These are phyloP conservation scores for Tolmerus cingulatus DNA, from an alignment of 2,888 invertebrate genomes.

Conservation along the genomic window DNA sequence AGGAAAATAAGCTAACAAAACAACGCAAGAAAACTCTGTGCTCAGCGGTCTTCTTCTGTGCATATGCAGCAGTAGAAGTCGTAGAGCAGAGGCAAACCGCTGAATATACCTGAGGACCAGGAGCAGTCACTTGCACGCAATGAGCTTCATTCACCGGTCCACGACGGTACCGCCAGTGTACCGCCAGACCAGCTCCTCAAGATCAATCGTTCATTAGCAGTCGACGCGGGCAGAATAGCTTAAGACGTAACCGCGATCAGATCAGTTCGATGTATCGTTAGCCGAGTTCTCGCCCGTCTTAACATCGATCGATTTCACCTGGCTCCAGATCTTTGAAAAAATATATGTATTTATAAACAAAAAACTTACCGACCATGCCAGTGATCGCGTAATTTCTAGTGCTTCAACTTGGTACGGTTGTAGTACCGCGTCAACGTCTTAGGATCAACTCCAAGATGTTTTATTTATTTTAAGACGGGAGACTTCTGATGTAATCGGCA, in stretches of 20 bases:
- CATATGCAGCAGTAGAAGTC: neutral
- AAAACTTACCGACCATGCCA: neutral
- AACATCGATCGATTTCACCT: constrained; percentile 20
- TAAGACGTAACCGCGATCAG: constrained; percentile 31
- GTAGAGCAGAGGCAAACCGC: neutral
- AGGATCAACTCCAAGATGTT: neutral
- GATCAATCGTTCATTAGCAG: constrained; percentile 38
- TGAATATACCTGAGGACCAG: neutral
- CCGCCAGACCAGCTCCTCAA: constrained; percentile 25
- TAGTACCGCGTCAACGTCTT: neutral
- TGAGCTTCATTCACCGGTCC: constrained; percentile 25
- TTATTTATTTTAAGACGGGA: constrained; percentile 2
- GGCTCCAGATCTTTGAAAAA: neutral
- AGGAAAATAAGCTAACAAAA: constrained; percentile 56
- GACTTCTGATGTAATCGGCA: constrained; percentile 9
- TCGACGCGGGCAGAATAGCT: constrained; percentile 32
- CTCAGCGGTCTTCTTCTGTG: neutral
- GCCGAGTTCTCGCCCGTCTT: neutral
- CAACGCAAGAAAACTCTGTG: constrained; percentile 46
- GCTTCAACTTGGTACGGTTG: neutral
- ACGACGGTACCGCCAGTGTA: constrained; percentile 55
- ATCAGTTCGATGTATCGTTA: neutral
- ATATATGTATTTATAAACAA: neutral
- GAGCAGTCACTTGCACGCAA: constrained; percentile 32
- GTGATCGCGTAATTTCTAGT: neutral